Base-by-base conservation (phyloP, 92 coral and sea anemone species). In the Phymanthus crucifer region DNA sequence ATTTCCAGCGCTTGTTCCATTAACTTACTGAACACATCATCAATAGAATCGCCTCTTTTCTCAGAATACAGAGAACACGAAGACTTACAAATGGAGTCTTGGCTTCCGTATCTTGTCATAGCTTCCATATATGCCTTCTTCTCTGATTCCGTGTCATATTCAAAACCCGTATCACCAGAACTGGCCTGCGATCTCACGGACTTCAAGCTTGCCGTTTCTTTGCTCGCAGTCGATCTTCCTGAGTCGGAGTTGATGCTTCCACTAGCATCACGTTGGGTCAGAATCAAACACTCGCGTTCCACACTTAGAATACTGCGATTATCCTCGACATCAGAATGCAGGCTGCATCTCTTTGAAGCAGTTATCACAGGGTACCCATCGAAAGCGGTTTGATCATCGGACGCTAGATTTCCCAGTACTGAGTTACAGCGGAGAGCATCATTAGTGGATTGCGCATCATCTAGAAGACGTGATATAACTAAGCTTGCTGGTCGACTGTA, bases 401-500 rank as follows among this genome's bases (percentile, higher is more conserved):
- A 43, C 13, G 13, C 68, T 7, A 27, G 34, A 9, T 10, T 2
- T 57, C 24, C 66, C 11, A 21, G 32, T 14, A 17, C 31, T 3
- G 66, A 24, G 11, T 31, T 18, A 27, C 35, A 61, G 32, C 29
- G 33, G 14, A 3, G 19, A 61, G 19, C 32, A 26, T 17, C 68
- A 61, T 61, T 19, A 17, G 34, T 61, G 68, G 13, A 27, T 34
- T 61, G 57, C 3, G 37, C 26, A 13, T 72, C 77, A 17, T 71
- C 84, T 57, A 80, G 58, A 40, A 80, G 70, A 27, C 78, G 76
- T 1, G 84, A 80, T 14, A 80, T 72, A 38, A 80, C 40, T 21
- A 80, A 43, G 72, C 84, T 80, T 3, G 77, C 71, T 19, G 84
- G 84, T 69, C 84, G 72, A 38, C 84, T 80, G 57, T 70, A 71